Percentiles rank a stretch among this genome's conserved stretches.
Evolutionary conservation across 2,113 vertebrate genomes (phyloP).

Genomic region (Forbesichthys papilliferus): DNA sequence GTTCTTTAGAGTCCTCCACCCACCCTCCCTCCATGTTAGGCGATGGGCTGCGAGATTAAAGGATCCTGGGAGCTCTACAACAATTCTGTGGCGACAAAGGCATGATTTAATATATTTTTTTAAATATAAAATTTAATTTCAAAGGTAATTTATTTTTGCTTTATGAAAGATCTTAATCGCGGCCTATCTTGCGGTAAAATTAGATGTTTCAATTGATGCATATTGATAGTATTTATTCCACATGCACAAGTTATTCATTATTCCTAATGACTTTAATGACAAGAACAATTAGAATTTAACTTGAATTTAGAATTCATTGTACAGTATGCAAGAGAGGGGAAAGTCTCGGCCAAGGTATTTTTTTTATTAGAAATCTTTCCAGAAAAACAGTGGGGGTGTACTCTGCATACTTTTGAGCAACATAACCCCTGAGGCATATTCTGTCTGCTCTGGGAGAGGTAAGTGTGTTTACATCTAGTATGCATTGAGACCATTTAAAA

Average conservation of each 20-base stretch:
- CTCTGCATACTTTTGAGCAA: constrained; percentile 3
- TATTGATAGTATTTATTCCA: constrained; percentile 13
- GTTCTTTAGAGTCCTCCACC: constrained; percentile 28
- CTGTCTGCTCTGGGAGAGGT: not conserved
- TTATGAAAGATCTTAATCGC: not conserved
- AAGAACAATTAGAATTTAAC: not conserved
- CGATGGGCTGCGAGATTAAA: not conserved
- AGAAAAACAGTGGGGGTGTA: not conserved
- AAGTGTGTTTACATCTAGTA: not conserved
- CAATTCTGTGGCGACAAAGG: constrained; percentile 2
- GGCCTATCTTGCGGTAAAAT: constrained; percentile 8
- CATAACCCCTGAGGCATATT: not conserved
- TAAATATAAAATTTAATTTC: constrained; percentile 14
- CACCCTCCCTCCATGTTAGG: not conserved
- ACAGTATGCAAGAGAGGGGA: not conserved
- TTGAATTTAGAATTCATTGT: not conserved
- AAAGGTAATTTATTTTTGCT: constrained; percentile 7
- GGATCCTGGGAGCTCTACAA: constrained; percentile 9
- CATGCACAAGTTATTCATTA: not conserved
- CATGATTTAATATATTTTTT: constrained; percentile 5
- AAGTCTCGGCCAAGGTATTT: constrained; percentile 1
- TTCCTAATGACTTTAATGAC: constrained; percentile 2
- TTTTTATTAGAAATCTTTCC: not conserved
- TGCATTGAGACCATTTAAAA: not conserved
- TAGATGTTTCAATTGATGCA: constrained; percentile 19